Base-by-base conservation (phyloP, 2,797 vertebrate genomes). In the Eupleurogrammus muticus region DNA sequence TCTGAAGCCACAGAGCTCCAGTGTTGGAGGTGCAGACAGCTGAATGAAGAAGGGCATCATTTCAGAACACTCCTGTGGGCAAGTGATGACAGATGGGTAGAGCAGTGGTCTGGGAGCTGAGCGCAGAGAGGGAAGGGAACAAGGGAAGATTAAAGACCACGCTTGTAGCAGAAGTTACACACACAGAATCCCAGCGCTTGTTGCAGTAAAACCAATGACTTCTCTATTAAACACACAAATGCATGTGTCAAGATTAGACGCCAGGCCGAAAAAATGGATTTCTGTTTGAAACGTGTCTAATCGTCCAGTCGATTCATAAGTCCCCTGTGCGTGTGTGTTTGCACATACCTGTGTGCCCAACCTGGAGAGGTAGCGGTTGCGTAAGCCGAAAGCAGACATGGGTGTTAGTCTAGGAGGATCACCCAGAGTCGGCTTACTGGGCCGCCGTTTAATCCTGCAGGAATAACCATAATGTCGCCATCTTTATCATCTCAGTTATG, bases 311-410 rank as follows among this genome's bases (percentile, higher is more conserved):
- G 46, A 48, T 38, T 24, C 17, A 32, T 24, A 46, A 48, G 32
- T 32, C 2, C 5, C 49, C 9, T 51, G 16, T 80, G 58, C 20
- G 66, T 28, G 6, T 38, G 24, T 61, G 44, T 49, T 44, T 23
- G 21, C 16, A 34, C 28, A 60, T 95, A 96, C 95, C 95, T 95
- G 94, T 60, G 92, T 87, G 34, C 95, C 92, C 55, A 96, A 89
- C 85, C 83, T 95, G 91, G 94, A 96, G 77, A 96, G 95, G 87
- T 96, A 95, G 20, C 94, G 92, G 92, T 94, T 95, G 54, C 92
- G 93, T 51, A 96, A 89, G 56, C 91, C 91, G 82, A 96, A 96
- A 51, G 92, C 92, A 89, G 93, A 92, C 88, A 95, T 89, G 59
- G 93, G 95, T 68, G 79, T 75, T 60, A 95, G 86, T 75, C 83